These are phyloP conservation scores for Cyprinodon diabolis DNA, from an alignment of 2,797 vertebrate genomes.

Conservation along the genomic window DNA sequence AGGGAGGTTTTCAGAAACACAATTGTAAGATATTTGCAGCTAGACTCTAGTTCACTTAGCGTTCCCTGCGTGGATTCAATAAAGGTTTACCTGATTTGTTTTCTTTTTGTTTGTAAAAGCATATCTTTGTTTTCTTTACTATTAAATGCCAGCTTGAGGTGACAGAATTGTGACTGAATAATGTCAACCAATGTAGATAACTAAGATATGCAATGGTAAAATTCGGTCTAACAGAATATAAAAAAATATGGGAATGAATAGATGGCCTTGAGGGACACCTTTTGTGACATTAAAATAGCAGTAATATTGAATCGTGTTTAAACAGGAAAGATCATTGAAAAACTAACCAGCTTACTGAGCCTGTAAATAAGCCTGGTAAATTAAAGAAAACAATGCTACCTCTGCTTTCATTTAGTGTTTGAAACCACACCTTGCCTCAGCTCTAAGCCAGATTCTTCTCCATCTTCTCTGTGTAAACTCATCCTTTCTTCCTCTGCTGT, in stretches of 20 bases:
- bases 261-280: neutral
- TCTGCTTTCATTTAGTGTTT: slow-evolving; percentile 49
- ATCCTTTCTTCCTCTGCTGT: slow-evolving; percentile 64
- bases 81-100: too few species aligned
- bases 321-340: neutral
- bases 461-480: slow-evolving; percentile 74
- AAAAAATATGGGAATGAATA: neutral
- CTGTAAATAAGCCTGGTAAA: slow-evolving; percentile 23
- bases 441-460: slow-evolving; percentile 62
- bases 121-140: too few species aligned
- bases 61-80: too few species aligned
- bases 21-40: too few species aligned
- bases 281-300: neutral
- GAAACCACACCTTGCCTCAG: slow-evolving; percentile 56
- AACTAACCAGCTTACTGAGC: slow-evolving; percentile 23
- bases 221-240: neutral
- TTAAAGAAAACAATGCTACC: slow-evolving; percentile 23
- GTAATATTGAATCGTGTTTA: neutral
- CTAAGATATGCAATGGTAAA: neutral
- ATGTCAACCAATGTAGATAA: neutral
- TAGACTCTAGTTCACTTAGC: too few species aligned
- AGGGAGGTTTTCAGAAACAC: too few species aligned
- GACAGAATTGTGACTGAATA: neutral
- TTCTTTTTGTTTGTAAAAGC: too few species aligned
- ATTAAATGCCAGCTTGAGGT: too few species aligned